phyloP scores from a whole-genome alignment of 2,113 vertebrate species.

The Leptosomus discolor region DNA sequence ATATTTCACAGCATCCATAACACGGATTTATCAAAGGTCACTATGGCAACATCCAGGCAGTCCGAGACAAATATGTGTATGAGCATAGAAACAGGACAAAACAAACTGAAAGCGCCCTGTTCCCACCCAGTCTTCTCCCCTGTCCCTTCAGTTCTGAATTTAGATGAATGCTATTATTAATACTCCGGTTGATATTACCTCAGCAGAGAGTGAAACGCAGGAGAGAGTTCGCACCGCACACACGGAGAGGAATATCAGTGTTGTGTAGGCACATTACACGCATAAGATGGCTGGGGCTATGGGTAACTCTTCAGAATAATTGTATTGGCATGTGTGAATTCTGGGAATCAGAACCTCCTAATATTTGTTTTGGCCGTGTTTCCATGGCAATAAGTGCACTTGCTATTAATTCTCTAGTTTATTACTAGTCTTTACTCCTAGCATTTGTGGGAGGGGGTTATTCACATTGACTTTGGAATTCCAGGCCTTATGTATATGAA shows the following conservation, averaged over 20 bases:
- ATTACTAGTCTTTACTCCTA: not conserved
- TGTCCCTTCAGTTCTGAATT: not conserved
- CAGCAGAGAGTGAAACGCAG: not conserved
- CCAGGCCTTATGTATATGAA: not conserved
- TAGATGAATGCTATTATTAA: not conserved
- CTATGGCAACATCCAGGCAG: constrained; percentile 43
- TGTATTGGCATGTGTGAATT: constrained; percentile 25
- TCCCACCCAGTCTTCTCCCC: not conserved
- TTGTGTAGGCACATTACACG: not conserved
- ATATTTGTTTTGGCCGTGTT: constrained; percentile 9
- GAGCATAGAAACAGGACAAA: constrained; percentile 56
- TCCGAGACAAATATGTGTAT: not conserved
- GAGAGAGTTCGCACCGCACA: not conserved
- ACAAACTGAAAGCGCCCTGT: constrained; percentile 17
- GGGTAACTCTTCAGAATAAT: not conserved
- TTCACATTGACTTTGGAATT: not conserved
- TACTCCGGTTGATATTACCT: not conserved
- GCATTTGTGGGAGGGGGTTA: not conserved
- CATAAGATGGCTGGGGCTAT: not conserved
- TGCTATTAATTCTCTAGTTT: not conserved
- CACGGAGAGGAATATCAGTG: not conserved
- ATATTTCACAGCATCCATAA: constrained; percentile 48
- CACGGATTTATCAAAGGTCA: constrained; percentile 46
- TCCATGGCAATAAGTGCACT: not conserved
- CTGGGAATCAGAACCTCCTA: constrained; percentile 1